These are phyloP conservation scores for Microchrysa polita DNA, from an alignment of 2,888 invertebrate genomes.

Conservation along the genomic window DNA sequence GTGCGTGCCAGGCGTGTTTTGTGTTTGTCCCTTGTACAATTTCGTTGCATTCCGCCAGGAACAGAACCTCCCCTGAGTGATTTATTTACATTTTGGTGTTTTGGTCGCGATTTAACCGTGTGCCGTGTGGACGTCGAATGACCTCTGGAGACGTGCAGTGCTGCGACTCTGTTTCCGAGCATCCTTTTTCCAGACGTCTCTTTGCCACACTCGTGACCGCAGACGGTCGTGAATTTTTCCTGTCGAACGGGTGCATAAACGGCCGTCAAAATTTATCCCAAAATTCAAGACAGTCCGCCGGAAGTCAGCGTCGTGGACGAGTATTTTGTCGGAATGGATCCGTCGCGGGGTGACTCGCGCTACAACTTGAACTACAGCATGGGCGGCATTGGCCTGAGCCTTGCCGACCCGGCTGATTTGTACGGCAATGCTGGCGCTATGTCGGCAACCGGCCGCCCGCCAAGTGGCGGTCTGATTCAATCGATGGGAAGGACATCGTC, in stretches of 20 bases:
- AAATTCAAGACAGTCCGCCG: slow-evolving; percentile 43
- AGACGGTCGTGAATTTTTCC: slow-evolving; percentile 18
- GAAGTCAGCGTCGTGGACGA: slow-evolving; percentile 60
- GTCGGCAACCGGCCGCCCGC: slow-evolving; percentile 65
- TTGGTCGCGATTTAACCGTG: not conserved
- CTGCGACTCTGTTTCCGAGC: not conserved
- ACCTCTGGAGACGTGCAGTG: slow-evolving; percentile 11
- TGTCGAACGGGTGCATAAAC: slow-evolving; percentile 11
- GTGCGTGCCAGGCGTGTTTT: not conserved
- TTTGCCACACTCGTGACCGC: not conserved
- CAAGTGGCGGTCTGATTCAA: slow-evolving; percentile 69
- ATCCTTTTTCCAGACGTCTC: not conserved
- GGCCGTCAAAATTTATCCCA: slow-evolving; percentile 42
- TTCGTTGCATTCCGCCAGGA: not conserved
- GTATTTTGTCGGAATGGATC: slow-evolving; percentile 75
- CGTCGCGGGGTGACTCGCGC: slow-evolving; percentile 90
- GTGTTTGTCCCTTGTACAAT: too few species aligned
- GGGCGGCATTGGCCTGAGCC: slow-evolving; percentile 80
- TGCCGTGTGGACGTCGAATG: slow-evolving; percentile 7
- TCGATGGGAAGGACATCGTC: slow-evolving; percentile 56
- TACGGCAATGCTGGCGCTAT: slow-evolving; percentile 69
- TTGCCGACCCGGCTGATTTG: slow-evolving; percentile 82
- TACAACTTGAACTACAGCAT: slow-evolving; percentile 87
- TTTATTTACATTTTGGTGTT: slow-evolving; percentile 2
- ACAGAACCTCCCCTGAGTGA: not conserved